Base-by-base conservation (phyloP, 2,113 vertebrate genomes). In the Hydrochoerus hydrochaeris region DNA sequence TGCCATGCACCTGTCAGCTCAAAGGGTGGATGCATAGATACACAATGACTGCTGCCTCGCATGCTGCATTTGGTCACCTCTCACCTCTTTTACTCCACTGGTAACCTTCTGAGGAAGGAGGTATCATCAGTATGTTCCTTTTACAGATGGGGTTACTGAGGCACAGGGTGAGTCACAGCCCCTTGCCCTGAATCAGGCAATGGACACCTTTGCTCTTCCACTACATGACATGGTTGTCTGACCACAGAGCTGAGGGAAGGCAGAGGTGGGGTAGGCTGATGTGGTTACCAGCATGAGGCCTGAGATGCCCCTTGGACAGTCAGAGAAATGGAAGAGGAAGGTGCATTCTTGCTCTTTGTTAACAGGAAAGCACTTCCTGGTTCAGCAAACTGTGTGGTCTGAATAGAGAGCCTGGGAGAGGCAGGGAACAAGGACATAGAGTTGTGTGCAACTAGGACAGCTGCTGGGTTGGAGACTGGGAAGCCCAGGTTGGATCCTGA, bases 401-500 rank as follows among this genome's bases (percentile, higher is more conserved):
- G 58, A n/a, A 5, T 2, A 49, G 71, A 92, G 26, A 67, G 75
- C 1, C 14, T 5, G 73, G 46, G 80, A 85, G 41, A 14, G 17
- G 58, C 5, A 2, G 90, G 28, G 17, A 5, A n/a, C 35, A 16
- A 49, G 60, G 62, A 24, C 35, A n/a, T 1, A 4, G 84, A 26
- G 19, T 11, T 3, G 73, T 28, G 0, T 46, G 41, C 73, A 26
- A 4, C 5, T 14, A 41, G 41, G 41, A 24, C 73, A 49, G 75
- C 44, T 78, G 58, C 2, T 3, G 46, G 6, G 26, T 22, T 20
- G 41, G 32, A 19, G 7, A 41, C 54, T n/a, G 46, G 30, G 20
- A 62, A 49, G 62, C 32, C 10, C 0, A 16, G 26, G 12, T 13
- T 65, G 78, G 32, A 1, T n/a, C 57, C 41, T 0, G 0, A 44